Evolutionary conservation across 2,113 vertebrate species (phyloP).

Genomic region (Trematocara zebra): DNA sequence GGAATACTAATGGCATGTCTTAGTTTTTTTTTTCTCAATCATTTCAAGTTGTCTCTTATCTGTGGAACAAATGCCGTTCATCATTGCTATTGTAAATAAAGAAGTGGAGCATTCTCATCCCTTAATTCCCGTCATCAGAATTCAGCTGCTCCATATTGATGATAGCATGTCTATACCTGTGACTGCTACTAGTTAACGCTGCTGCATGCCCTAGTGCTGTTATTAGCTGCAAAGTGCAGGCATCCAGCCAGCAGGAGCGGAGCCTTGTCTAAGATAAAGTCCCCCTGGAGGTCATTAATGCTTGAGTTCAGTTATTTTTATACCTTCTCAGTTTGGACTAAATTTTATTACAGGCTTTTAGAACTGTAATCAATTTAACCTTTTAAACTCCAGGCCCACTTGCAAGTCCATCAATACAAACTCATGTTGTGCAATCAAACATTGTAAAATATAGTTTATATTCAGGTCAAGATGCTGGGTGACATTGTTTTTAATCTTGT

Average conservation of each 20-base stretch:
- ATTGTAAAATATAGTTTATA: neutral
- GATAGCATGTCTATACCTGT: neutral
- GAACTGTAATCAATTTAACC: neutral
- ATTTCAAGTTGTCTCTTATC: neutral
- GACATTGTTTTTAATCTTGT: neutral
- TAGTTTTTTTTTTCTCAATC: neutral
- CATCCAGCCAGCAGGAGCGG: neutral
- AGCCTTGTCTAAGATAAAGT: neutral
- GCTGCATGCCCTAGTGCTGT: neutral
- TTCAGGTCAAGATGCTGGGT: neutral
- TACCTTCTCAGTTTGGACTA: neutral
- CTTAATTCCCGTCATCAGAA: neutral
- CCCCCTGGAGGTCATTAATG: conserved; percentile 17
- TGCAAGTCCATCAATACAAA: neutral
- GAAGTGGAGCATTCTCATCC: neutral
- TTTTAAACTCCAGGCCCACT: neutral
- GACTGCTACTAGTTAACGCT: neutral
- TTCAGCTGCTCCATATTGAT: neutral
- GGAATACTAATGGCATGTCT: conserved; percentile 1
- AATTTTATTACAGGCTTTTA: conserved; percentile 18
- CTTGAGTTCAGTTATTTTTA: conserved; percentile 7
- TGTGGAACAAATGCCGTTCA: neutral
- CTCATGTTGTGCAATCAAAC: neutral
- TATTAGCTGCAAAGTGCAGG: neutral
- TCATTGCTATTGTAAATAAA: neutral